Base-by-base conservation (phyloP, 2,888 invertebrate genomes). In the Apotomis capreana region DNA sequence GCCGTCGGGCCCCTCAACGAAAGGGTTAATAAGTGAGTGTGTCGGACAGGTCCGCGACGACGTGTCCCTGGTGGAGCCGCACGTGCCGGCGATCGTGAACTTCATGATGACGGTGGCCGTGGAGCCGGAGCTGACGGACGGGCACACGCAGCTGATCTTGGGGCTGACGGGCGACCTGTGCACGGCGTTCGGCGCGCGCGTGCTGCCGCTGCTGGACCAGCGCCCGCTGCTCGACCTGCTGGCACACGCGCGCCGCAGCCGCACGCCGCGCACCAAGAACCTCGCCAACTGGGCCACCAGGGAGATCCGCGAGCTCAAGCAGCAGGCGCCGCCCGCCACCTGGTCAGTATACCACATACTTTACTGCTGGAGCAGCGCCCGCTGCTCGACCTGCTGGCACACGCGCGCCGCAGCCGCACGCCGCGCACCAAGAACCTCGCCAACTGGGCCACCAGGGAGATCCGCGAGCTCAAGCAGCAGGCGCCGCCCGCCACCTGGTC, bases 91-190 rank as follows among this genome's bases (percentile, higher is more conserved):
- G 84, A 98, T 99, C 83, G 96, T 98, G 79, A 95, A 95, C 84
- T 99, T 99, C 89, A 96, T 99, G 83, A 96, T 96, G 75, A 94
- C 95, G 70, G 96, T 99, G 82, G 97, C 98, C 1, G 94, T 95
- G 79, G 98, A 99, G 89, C 94, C 95, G 40, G 97, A 97, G 81
- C 96, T 96, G 84, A 97, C 97, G 15, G 98, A 99, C 85, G 95
- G 95, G 36, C 97, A 97, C 83, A 95, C 98, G 81, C 96, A 97
- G 12, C 96, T 97, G 51, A 95, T 97, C 75, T 97, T 98, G 77
- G 99, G 99, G 52, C 95, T 99, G 12, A 96, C 99, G 77, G 99
- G 99, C 68, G 99, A 99, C 94, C 94, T 99, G 81, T 97, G 98
- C 87, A 94, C 95, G 36, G 97, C 97, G 68, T 99, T 99, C 89